These are phyloP conservation scores for Drosophila limbata DNA, from an alignment of 2,888 invertebrate genomes.

Conservation along the genomic window DNA sequence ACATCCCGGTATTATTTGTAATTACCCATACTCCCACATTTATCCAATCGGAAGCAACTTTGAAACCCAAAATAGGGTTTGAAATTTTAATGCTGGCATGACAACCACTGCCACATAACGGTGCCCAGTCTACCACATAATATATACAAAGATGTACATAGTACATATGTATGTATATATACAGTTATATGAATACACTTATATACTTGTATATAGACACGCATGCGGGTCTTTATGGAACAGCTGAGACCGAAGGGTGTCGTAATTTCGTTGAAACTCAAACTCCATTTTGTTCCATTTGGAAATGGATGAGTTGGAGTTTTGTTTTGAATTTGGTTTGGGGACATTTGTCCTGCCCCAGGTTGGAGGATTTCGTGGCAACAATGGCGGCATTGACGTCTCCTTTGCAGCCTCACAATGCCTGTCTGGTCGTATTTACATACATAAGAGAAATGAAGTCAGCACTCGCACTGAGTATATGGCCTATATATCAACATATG, in stretches of 20 bases:
- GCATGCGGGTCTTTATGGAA: constrained; percentile 55
- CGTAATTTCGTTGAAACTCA: constrained; percentile 82
- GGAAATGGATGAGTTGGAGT: constrained; percentile 3
- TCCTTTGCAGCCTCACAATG: constrained; percentile 25
- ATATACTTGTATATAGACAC: constrained; percentile 14
- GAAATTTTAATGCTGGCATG: constrained; percentile 68
- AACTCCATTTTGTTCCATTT: constrained; percentile 71
- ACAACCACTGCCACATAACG: constrained; percentile 60
- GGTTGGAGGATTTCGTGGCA: not conserved
- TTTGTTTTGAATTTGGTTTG: constrained; percentile 1
- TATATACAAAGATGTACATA: constrained; percentile 7
- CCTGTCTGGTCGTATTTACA: constrained; percentile 37
- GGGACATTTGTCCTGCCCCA: constrained; percentile 2
- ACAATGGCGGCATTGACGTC: constrained; percentile 21
- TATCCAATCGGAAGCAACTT: constrained; percentile 84
- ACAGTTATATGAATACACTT: constrained; percentile 19
- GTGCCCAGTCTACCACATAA: constrained; percentile 15
- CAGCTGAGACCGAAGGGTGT: constrained; percentile 73
- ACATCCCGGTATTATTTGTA: constrained; percentile 73
- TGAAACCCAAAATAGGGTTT: constrained; percentile 82
- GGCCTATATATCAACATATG: constrained; percentile 67
- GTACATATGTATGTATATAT: constrained; percentile 8
- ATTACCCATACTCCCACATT: constrained; percentile 81
- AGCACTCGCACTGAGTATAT: constrained; percentile 47
- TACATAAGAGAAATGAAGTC: constrained; percentile 65